A percentile compares a stretch with the other conserved stretches of the same genome.
Evolutionary conservation across 2,888 invertebrate genomes (phyloP).

Genomic region (Tryphoninae sp.): DNA sequence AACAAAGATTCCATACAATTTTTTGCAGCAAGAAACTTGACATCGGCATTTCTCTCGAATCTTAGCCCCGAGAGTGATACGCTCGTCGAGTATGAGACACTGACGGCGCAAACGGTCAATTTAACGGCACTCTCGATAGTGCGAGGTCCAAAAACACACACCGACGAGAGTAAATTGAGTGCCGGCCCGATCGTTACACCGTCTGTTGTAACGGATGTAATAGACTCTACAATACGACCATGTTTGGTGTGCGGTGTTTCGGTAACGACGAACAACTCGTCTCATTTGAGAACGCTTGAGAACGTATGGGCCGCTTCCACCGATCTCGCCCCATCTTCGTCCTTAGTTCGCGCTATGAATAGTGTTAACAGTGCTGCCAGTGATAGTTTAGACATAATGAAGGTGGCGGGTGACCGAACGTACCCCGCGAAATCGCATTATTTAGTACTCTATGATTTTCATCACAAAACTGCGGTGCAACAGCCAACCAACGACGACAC

Average conservation of each 20-base stretch:
- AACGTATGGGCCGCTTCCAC: slow-evolving; percentile 79
- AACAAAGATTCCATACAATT: slow-evolving; percentile 78
- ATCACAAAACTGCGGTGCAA: slow-evolving; percentile 83
- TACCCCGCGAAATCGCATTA: slow-evolving; percentile 80
- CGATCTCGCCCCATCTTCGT: slow-evolving; percentile 78
- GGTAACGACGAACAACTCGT: slow-evolving; percentile 74
- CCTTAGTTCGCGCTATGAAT: slow-evolving; percentile 88
- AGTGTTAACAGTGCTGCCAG: slow-evolving; percentile 86
- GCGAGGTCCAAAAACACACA: slow-evolving; percentile 73
- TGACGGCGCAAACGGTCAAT: slow-evolving; percentile 75
- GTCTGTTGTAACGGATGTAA: slow-evolving; percentile 60
- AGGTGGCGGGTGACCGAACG: slow-evolving; percentile 77
- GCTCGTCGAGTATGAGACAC: slow-evolving; percentile 73
- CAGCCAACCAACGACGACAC: slow-evolving; percentile 80
- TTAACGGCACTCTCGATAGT: slow-evolving; percentile 82
- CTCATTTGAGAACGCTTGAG: slow-evolving; percentile 76
- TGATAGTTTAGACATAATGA: slow-evolving; percentile 82
- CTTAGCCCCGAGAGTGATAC: slow-evolving; percentile 73
- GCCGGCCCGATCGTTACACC: slow-evolving; percentile 64
- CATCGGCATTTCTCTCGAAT: slow-evolving; percentile 74
- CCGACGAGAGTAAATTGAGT: slow-evolving; percentile 60
- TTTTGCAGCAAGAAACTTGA: slow-evolving; percentile 73
- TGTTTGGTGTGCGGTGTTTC: slow-evolving; percentile 83
- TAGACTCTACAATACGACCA: slow-evolving; percentile 79
- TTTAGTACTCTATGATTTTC: slow-evolving; percentile 87